Percentiles rank a stretch among this genome's conserved stretches.
Conservation (phyloP, 2,888 invertebrate species). For the Drosophila nr. medialis region DNA sequence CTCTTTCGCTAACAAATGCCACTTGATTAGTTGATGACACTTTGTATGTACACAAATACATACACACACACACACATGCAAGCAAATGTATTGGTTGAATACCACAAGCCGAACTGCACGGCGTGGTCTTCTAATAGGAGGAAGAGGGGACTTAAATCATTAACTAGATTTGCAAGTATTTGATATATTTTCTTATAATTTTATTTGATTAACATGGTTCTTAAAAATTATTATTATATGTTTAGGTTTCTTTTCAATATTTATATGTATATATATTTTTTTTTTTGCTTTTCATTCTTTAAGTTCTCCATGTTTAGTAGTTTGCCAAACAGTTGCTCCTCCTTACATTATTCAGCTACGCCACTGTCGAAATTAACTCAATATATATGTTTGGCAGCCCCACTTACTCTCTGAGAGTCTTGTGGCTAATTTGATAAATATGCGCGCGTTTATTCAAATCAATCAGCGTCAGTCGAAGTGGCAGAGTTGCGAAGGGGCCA, state of each 20-base stretch:
- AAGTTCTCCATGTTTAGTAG: not conserved
- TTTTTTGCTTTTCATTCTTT: no score
- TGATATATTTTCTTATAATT: not conserved
- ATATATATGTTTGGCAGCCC: slow-evolving; percentile 20
- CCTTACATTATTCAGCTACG: slow-evolving; percentile 2
- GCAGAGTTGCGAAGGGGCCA: slow-evolving; percentile 5
- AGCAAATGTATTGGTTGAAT: slow-evolving; percentile 19
- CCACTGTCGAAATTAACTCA: slow-evolving; percentile 27
- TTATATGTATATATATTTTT: not conserved
- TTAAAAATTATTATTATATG: not conserved
- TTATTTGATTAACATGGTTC: not conserved
- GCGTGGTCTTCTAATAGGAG: not conserved
- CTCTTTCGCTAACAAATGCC: slow-evolving; percentile 43
- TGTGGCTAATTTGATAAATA: slow-evolving; percentile 81
- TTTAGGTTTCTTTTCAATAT: not conserved
- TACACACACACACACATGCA: slow-evolving; percentile 14
- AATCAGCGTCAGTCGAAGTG: slow-evolving; percentile 74
- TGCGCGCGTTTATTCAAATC: slow-evolving; percentile 80
- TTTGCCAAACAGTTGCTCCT: not conserved
- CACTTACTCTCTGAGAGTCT: slow-evolving; percentile 42
- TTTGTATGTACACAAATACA: slow-evolving; percentile 46
- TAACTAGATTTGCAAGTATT: not conserved
- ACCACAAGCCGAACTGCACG: slow-evolving; percentile 9
- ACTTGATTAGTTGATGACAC: slow-evolving; percentile 80
- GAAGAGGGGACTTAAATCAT: not conserved